These are phyloP conservation scores for Trichogramma dendrolimi DNA, from an alignment of 2,888 invertebrate genomes.

Conservation along the genomic window DNA sequence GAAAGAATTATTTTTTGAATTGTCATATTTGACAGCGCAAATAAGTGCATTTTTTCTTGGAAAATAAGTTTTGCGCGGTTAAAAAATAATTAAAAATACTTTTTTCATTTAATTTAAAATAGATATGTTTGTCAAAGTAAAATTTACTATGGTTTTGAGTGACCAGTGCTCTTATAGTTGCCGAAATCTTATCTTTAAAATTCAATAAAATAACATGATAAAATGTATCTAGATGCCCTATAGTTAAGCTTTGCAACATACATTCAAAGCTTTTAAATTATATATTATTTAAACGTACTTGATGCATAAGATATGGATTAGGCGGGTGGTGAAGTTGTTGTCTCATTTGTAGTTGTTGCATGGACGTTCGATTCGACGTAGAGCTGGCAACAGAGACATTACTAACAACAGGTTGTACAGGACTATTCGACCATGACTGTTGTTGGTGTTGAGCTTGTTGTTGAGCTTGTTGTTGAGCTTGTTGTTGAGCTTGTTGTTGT, in stretches of 20 bases:
- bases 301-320: constrained; percentile 51
- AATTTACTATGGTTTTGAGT: no score
- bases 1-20: no score
- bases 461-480: constrained; percentile 54
- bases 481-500: constrained; percentile 66
- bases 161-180: no score
- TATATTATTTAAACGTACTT: constrained; percentile 36
- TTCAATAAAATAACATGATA: no score
- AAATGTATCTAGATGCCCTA: no score
- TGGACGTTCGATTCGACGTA: constrained; percentile 46
- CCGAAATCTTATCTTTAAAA: no score
- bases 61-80: no score
- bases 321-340: constrained; percentile 50
- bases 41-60: no score
- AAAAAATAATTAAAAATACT: no score
- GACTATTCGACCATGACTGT: constrained; percentile 46
- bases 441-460: constrained; percentile 49
- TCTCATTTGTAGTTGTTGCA: constrained; percentile 47
- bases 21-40: no score
- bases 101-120: no score
- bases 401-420: constrained; percentile 42
- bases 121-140: no score
- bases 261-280: neutral
- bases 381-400: constrained; percentile 44
- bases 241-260: neutral